Evolutionary conservation across 2,888 invertebrate genomes (phyloP).

Genomic region (Catocala fraxini): DNA sequence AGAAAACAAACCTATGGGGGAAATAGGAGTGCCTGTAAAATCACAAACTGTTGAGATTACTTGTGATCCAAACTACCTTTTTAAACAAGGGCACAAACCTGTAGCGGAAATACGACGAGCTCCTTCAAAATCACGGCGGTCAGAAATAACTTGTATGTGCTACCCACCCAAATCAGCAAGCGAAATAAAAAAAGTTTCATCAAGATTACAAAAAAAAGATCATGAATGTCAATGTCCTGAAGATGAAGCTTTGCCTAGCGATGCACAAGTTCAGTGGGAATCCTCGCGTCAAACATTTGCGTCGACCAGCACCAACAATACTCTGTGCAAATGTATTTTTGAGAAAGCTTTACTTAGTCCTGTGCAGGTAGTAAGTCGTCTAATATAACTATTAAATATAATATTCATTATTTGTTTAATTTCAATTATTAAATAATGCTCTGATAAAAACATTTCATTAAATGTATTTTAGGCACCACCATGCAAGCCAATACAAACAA

Average conservation of each 20-base stretch:
- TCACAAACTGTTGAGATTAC: neutral
- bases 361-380: neutral
- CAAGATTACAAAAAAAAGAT: conserved; percentile 13
- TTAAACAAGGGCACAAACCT: neutral
- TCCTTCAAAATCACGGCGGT: conserved; percentile 14
- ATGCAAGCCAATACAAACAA: neutral
- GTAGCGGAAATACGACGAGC: neutral
- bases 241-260: neutral
- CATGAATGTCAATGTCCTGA: conserved; percentile 49
- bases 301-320: neutral
- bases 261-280: too few species aligned
- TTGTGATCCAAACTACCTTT: neutral
- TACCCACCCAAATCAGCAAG: too few species aligned
- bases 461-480: conserved; percentile 1
- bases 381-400: too few species aligned
- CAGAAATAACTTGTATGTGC: conserved; percentile 3
- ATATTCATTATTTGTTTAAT: too few species aligned
- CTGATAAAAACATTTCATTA: too few species aligned
- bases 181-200: too few species aligned
- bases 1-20: too few species aligned
- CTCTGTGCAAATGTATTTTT: conserved; percentile 3
- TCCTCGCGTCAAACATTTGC: neutral
- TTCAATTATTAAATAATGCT: too few species aligned
- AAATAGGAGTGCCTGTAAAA: neutral
- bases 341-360: neutral